phyloP scores from a whole-genome alignment of 2,113 vertebrate genomes.

The Buteo buteo region DNA sequence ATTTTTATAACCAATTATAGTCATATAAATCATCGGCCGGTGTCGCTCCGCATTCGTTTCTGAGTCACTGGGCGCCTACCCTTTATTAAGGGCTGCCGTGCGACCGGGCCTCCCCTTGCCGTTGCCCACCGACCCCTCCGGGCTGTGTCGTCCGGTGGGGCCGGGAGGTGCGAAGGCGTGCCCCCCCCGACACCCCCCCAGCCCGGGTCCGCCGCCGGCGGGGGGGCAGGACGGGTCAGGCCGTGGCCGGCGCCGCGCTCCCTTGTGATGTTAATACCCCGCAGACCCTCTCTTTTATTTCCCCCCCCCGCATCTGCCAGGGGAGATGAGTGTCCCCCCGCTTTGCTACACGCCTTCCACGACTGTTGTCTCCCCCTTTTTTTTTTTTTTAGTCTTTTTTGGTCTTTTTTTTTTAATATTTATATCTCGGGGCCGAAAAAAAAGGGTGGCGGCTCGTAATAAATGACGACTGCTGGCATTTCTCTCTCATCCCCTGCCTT shows the following conservation, averaged over 20 bases:
- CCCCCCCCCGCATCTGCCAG: slow-evolving; percentile 45
- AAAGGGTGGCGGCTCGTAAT: slow-evolving; percentile 28
- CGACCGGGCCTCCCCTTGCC: neutral
- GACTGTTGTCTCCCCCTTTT: neutral
- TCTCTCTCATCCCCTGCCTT: slow-evolving; percentile 6
- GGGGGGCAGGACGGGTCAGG: neutral
- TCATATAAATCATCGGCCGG: slow-evolving; percentile 69
- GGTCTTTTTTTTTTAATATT: neutral
- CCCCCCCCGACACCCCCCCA: neutral
- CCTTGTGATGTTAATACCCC: slow-evolving; percentile 70
- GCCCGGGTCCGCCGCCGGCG: no score
- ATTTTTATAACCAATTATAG: slow-evolving; percentile 76
- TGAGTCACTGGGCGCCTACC: slow-evolving; percentile 52
- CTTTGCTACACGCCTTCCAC: slow-evolving; percentile 69
- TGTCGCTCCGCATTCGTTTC: slow-evolving; percentile 53
- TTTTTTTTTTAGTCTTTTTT: neutral
- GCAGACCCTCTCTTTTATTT: slow-evolving; percentile 6
- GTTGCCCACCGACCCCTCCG: neutral
- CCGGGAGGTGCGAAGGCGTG: neutral
- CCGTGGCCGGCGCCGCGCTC: slow-evolving; percentile 31
- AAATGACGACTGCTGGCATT: slow-evolving; percentile 62
- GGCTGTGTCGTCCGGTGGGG: neutral
- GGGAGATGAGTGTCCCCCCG: neutral
- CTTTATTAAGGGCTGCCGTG: neutral
- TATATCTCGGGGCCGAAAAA: neutral